These are phyloP conservation scores for Enteromius unitaeniatus DNA, from an alignment of 2,797 vertebrate genomes.

Conservation along the genomic window DNA sequence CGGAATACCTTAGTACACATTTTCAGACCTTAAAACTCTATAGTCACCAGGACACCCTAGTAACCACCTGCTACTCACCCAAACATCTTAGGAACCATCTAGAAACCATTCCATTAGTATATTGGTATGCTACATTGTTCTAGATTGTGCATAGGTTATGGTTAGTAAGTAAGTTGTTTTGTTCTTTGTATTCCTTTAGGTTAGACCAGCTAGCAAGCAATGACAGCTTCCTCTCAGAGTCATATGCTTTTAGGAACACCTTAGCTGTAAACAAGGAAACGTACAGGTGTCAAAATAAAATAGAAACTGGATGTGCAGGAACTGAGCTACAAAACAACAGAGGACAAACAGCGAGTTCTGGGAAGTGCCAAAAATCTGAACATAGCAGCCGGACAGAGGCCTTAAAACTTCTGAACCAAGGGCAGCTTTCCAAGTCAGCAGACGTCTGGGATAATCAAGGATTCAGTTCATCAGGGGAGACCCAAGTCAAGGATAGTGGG, in stretches of 20 bases:
- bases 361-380: slow-evolving; percentile 30
- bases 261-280: slow-evolving; percentile 19
- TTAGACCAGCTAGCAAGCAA: slow-evolving; percentile 24
- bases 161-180: not conserved
- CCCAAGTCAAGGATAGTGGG: slow-evolving; percentile 15
- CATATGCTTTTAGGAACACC: slow-evolving; percentile 1
- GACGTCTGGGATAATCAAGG: slow-evolving; percentile 23
- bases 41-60: too few relatives aligned
- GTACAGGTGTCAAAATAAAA: slow-evolving; percentile 8
- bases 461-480: slow-evolving; percentile 1
- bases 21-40: not conserved
- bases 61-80: not conserved
- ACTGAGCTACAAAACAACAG: slow-evolving; percentile 9
- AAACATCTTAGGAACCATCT: not conserved
- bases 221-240: slow-evolving; percentile 48
- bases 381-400: slow-evolving; percentile 1
- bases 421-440: not conserved
- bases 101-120: not conserved
- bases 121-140: not conserved
- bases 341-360: slow-evolving; percentile 26
- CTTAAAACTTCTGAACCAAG: slow-evolving; percentile 27
- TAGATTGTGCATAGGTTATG: not conserved
- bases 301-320: slow-evolving; percentile 30
- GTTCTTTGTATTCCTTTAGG: slow-evolving; percentile 43
- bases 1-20: not conserved